These are phyloP conservation scores for Pseudobourletiella spinata DNA, from an alignment of 1,140 invertebrate genomes.

Conservation along the genomic window DNA sequence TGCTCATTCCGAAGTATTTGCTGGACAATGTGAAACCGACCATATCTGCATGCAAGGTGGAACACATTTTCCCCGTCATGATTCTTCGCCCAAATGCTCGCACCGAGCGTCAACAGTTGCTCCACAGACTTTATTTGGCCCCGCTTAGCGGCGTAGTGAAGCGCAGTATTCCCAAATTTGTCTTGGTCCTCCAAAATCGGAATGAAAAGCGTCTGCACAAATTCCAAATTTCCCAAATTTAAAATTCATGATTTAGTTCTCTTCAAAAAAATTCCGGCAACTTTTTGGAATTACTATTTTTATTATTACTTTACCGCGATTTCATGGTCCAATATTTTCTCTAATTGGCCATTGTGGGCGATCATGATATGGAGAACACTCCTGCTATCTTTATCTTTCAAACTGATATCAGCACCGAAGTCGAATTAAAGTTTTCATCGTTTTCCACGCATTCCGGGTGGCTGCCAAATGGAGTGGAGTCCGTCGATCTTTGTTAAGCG, in stretches of 20 bases:
- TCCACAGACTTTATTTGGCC: slow-evolving; percentile 70
- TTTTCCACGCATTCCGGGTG: slow-evolving; percentile 13
- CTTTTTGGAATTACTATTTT: no score
- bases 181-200: slow-evolving; percentile 72
- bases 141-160: slow-evolving; percentile 61
- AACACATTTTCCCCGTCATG: slow-evolving; percentile 79
- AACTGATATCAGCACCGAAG: slow-evolving; percentile 61
- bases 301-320: slow-evolving; percentile 22
- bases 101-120: slow-evolving; percentile 67
- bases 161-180: slow-evolving; percentile 67
- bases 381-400: slow-evolving; percentile 63
- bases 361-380: slow-evolving; percentile 78
- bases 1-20: slow-evolving; percentile 70
- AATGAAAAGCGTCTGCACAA: slow-evolving; percentile 20
- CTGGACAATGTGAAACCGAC: slow-evolving; percentile 68
- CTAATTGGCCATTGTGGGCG: slow-evolving; percentile 63
- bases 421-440: slow-evolving; percentile 45
- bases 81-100: slow-evolving; percentile 73
- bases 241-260: slow-evolving; percentile 10
- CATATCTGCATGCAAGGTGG: slow-evolving; percentile 83
- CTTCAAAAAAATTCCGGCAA: no score
- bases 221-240: background rate
- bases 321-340: slow-evolving; percentile 55
- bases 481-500: slow-evolving; percentile 64
- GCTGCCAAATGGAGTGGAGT: slow-evolving; percentile 71